Evolutionary conservation across 92 coral and sea anemone species (phyloP).

Genomic region (Porites cylindrica): DNA sequence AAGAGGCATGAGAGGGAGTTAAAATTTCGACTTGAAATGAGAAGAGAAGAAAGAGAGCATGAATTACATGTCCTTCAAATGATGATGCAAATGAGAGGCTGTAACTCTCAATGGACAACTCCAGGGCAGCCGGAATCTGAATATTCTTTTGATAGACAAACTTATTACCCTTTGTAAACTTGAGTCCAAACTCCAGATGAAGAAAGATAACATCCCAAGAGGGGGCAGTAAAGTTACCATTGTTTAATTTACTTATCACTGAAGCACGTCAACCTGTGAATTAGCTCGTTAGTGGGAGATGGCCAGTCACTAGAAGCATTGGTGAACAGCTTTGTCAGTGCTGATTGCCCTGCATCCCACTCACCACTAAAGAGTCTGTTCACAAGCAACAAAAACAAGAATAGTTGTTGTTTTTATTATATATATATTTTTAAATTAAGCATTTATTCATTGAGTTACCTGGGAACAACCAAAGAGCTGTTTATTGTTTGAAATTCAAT

Average conservation of each 20-base stretch:
- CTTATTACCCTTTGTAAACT: conserved; percentile 33
- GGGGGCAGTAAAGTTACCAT: conserved; percentile 7
- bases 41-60: too few relatives aligned
- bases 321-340: conserved; percentile 17
- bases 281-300: conserved; percentile 18
- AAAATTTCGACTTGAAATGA: too few relatives aligned
- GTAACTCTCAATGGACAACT: conserved; percentile 22
- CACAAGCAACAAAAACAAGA: conserved; percentile 45
- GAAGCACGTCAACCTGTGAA: conserved; percentile 20
- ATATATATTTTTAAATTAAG: conserved; percentile 15
- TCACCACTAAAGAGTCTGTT: conserved; percentile 23
- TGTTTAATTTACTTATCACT: conserved; percentile 7
- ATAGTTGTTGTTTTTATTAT: conserved; percentile 10
- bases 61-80: conserved; percentile 4
- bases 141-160: conserved; percentile 7
- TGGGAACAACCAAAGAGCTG: conserved; percentile 35
- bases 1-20: too few relatives aligned
- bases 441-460: conserved; percentile 29
- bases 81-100: conserved; percentile 42
- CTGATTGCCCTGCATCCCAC: background rate
- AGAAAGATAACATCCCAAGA: conserved; percentile 16
- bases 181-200: conserved; percentile 9
- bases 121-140: conserved; percentile 21
- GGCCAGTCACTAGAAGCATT: conserved; percentile 15
- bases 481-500: conserved; percentile 9